phyloP scores from a whole-genome alignment of 2,797 vertebrate genomes.

The Eospalax fontanierii region DNA sequence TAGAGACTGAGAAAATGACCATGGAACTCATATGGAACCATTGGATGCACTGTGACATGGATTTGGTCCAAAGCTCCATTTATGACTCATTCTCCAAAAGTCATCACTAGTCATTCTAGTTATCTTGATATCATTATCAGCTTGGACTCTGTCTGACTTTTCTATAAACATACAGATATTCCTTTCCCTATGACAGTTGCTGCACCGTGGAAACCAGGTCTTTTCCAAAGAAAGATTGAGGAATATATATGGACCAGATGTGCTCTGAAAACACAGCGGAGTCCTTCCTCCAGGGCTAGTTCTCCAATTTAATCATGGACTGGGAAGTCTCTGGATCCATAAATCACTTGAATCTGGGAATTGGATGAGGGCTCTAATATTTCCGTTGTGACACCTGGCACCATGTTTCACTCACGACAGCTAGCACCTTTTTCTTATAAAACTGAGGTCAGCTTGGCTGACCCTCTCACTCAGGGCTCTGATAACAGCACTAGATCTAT shows the following conservation, averaged over 20 bases:
- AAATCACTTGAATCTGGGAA: not conserved
- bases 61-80: not conserved
- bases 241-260: not conserved
- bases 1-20: not conserved
- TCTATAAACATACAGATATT: not conserved
- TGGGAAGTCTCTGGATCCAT: not conserved
- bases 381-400: not conserved
- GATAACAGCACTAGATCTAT: not conserved
- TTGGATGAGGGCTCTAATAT: not conserved
- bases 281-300: not conserved
- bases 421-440: not conserved
- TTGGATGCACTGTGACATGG: not conserved
- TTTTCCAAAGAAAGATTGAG: not conserved
- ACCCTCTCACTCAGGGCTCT: not conserved
- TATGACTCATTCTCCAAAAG: not conserved
- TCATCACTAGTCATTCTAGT: not conserved
- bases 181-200: not conserved
- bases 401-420: no score
- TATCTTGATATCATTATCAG: not conserved
- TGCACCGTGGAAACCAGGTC: not conserved
- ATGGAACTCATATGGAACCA: not conserved
- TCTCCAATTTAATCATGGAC: not conserved
- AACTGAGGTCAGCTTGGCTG: not conserved
- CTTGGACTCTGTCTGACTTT: not conserved
- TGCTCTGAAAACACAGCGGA: not conserved